Evolutionary conservation across 2,797 vertebrate genomes (phyloP).

Genomic region (Hylomyscus alleni): DNA sequence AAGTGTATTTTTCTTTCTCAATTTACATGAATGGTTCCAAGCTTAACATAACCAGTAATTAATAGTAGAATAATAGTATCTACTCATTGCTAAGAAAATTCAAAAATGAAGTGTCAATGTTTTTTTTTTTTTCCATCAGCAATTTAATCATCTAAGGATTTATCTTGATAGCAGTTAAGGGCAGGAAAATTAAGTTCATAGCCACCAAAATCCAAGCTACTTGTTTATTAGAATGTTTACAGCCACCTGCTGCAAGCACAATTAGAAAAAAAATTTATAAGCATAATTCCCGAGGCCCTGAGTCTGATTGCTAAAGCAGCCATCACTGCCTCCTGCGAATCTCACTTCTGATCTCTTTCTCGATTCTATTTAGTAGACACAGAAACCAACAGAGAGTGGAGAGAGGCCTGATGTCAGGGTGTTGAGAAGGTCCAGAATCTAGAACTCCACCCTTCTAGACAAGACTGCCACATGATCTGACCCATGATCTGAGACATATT

Average conservation of each 20-base stretch:
- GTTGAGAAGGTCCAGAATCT: background rate
- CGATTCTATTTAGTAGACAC: background rate
- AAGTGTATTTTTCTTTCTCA: background rate
- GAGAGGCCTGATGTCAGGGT: background rate
- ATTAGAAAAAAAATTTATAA: background rate
- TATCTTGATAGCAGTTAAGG: slow-evolving; percentile 4
- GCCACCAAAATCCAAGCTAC: background rate
- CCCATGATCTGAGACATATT: background rate
- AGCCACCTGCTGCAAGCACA: background rate
- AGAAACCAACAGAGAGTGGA: background rate
- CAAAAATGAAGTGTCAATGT: slow-evolving; percentile 51
- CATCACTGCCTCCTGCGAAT: background rate
- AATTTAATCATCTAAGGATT: slow-evolving; percentile 37
- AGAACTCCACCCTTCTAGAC: background rate
- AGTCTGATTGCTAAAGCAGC: background rate
- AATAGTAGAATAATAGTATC: background rate
- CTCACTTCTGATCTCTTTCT: background rate
- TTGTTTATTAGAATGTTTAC: background rate
- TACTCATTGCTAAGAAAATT: slow-evolving; percentile 14
- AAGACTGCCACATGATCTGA: background rate
- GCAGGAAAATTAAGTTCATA: background rate
- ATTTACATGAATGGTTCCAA: background rate
- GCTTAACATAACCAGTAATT: slow-evolving; percentile 50
- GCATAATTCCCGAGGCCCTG: background rate
- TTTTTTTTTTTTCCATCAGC: slow-evolving; percentile 36